Evolutionary conservation across 2,888 invertebrate genomes (phyloP).

Genomic region (Drosophila ustulata): DNA sequence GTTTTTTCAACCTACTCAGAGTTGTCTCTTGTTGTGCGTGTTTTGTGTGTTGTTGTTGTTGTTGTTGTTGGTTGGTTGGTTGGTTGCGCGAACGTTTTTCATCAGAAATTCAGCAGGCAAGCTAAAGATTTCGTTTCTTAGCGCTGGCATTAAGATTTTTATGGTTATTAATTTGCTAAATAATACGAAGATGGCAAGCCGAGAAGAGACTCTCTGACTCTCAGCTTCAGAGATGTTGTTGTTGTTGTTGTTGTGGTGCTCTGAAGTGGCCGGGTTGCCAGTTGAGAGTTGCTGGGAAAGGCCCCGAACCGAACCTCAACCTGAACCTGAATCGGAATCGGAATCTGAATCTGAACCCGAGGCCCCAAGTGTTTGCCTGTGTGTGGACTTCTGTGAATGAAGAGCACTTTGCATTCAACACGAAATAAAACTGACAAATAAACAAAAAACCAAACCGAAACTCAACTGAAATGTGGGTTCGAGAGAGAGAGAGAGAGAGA

Average conservation of each 20-base stretch:
- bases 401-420: constrained; percentile 75
- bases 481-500: background rate
- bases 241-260: constrained; percentile 10
- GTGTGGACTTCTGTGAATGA: constrained; percentile 71
- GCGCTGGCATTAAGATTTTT: constrained; percentile 78
- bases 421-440: constrained; percentile 1
- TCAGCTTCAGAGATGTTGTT: constrained; percentile 10
- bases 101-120: constrained; percentile 78
- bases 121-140: constrained; percentile 76
- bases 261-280: constrained; percentile 46
- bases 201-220: constrained; percentile 22
- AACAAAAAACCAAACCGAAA: background rate
- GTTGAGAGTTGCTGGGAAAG: constrained; percentile 40
- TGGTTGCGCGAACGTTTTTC: constrained; percentile 69
- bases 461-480: constrained; percentile 19
- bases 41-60: constrained; percentile 17
- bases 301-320: constrained; percentile 37
- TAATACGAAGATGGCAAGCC: constrained; percentile 70
- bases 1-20: constrained; percentile 34
- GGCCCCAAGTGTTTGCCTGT: constrained; percentile 21
- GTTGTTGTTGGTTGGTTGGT: constrained; percentile 17
- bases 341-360: constrained; percentile 28
- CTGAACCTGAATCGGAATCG: constrained; percentile 15
- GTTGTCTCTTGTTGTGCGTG: constrained; percentile 40
- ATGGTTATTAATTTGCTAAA: constrained; percentile 80